Conservation (phyloP, 1,140 invertebrate genomes). For the Popillia japonica region DNA sequence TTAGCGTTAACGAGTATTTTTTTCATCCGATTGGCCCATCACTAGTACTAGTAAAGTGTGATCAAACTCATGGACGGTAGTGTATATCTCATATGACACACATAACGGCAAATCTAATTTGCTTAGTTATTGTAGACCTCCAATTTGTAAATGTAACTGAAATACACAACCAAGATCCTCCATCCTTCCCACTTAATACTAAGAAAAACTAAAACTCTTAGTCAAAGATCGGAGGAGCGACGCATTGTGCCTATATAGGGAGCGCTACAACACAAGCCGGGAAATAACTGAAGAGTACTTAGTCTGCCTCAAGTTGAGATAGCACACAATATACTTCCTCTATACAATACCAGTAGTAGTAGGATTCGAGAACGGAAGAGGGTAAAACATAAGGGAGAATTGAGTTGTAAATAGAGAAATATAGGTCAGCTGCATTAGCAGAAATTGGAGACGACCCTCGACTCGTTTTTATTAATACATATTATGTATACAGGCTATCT, state of each 20-base stretch:
- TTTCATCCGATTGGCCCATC: too few relatives aligned
- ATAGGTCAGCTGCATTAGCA: constrained; percentile 31
- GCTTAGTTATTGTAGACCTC: neutral
- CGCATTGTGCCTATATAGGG: neutral
- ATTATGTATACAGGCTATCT: neutral
- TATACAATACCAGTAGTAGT: constrained; percentile 18
- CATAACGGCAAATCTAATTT: neutral
- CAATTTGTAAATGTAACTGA: neutral
- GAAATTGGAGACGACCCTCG: neutral
- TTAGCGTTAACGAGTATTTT: too few relatives aligned
- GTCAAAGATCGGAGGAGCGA: neutral
- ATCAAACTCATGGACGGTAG: neutral
- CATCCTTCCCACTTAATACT: neutral
- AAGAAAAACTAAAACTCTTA: constrained; percentile 11
- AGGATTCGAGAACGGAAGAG: constrained; percentile 17
- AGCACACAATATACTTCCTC: constrained; percentile 29
- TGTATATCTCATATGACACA: neutral
- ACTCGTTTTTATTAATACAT: constrained; percentile 25
- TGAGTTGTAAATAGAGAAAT: constrained; percentile 30
- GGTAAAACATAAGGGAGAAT: constrained; percentile 31
- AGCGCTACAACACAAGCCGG: neutral
- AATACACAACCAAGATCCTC: neutral
- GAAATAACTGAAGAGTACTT: constrained; percentile 26
- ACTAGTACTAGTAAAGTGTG: too few relatives aligned
- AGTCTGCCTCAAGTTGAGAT: constrained; percentile 29